Evolutionary conservation across 2,113 vertebrate genomes (phyloP), one percentile per base, ranked within the genome.

Genomic region (Sceloporus tristichus): DNA sequence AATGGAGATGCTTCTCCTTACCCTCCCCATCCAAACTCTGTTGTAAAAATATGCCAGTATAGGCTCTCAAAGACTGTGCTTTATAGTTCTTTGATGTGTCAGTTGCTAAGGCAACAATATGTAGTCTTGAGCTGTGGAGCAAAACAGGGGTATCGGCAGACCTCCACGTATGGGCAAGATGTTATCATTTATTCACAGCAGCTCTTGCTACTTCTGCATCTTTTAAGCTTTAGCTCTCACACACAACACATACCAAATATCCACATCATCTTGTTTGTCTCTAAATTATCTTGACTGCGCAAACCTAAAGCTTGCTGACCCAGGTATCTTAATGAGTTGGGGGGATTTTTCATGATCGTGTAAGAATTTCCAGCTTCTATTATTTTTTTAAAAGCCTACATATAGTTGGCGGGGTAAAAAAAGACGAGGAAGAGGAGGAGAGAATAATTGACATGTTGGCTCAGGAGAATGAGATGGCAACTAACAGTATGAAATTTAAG

Each of bases 61-160:
- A 71, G 84, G 59, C 53, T 83, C 84, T 82, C 65, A 9, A 75
- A 86, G 87, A 48, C 42, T 56, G 79, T 80, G 68, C 34, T 86
- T 34, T 70, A 77, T 70, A 0, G 0, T 25, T 40, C 81, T 92
- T 83, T 84, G 83, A 86, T 88, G 79, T 82, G 23, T 40, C 5
- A 1, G 92, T 92, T 94, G 93, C 91, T 84, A 93, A 80, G 93
- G 91, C 88, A 89, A 92, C 92, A 53, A 71, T 82, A 84, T 84
- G 23, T 75, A 82, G 86, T 88, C 90, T 84, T 23, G 0, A 85
- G 42, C 87, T 62, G 85, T 19, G 56, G 88, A 59, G 77, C 78
- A 84, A 91, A 91, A 90, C 76, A 88, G 88, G 85, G 87, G 27
- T 86, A n/a, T 7, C 18, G 59, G 59, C 29, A 1, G 11, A 1